Evolutionary conservation across 2,113 vertebrate genomes (phyloP).

Genomic region (Isurus oxyrinchus): DNA sequence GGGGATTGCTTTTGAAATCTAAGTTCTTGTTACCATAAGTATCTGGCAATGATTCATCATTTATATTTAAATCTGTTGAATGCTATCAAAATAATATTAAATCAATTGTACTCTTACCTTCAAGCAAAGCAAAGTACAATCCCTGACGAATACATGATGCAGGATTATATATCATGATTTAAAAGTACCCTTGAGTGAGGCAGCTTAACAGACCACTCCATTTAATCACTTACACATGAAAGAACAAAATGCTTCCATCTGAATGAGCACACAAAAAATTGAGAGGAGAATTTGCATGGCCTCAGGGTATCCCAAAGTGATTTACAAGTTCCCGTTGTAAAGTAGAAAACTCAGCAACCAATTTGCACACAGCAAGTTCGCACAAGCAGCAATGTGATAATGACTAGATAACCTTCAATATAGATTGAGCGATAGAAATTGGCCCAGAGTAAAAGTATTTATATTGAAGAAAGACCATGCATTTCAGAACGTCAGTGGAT

Average conservation of each 20-base stretch:
- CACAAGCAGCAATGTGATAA: neutral
- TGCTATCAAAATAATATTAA: neutral
- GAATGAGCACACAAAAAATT: neutral
- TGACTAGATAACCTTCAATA: neutral
- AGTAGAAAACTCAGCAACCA: neutral
- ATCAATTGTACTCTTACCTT: neutral
- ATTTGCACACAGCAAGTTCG: neutral
- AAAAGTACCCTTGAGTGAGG: neutral
- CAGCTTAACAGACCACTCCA: neutral
- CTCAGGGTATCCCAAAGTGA: too few species aligned
- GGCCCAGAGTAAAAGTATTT: neutral
- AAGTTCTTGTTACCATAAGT: neutral
- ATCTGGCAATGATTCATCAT: neutral
- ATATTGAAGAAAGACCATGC: neutral
- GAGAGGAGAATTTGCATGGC: neutral
- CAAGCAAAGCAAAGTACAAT: neutral
- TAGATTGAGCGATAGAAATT: neutral
- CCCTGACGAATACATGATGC: neutral
- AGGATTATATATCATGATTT: neutral
- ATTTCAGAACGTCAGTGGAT: too few species aligned
- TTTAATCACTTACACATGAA: neutral
- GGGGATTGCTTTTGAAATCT: neutral
- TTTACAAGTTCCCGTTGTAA: neutral
- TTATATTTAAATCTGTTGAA: neutral
- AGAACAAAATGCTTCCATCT: neutral